Conservation (phyloP, 2,888 invertebrate genomes). For the Aproaerema taeniolella region DNA sequence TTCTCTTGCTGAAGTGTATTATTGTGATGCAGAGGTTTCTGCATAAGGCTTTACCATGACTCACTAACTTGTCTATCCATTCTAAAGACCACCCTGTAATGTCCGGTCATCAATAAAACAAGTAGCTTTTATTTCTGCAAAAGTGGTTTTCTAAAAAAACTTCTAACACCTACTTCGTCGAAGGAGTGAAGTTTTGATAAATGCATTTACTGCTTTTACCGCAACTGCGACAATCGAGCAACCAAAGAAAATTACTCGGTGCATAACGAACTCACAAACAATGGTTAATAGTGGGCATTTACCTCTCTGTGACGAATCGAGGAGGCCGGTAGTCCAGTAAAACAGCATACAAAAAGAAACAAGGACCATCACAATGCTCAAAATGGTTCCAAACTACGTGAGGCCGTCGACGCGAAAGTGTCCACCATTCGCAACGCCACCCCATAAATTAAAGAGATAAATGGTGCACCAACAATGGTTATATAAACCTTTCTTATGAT, state of each 20-base stretch:
- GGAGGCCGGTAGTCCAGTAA: slow-evolving; percentile 34
- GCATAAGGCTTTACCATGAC: too few species aligned
- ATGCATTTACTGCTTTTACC: slow-evolving; percentile 52
- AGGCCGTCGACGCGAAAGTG: slow-evolving; percentile 52
- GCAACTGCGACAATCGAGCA: slow-evolving; percentile 46
- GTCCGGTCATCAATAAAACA: slow-evolving; percentile 25
- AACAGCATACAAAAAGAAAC: slow-evolving; percentile 21
- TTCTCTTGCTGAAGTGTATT: too few species aligned
- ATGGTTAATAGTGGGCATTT: slow-evolving; percentile 44
- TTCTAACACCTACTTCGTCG: slow-evolving; percentile 51
- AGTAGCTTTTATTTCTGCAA: slow-evolving; percentile 33
- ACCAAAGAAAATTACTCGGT: slow-evolving; percentile 61
- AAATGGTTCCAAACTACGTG: slow-evolving; percentile 35
- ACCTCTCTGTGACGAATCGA: slow-evolving; percentile 56
- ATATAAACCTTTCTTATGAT: slow-evolving; percentile 70
- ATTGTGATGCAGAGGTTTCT: too few species aligned
- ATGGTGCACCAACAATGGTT: slow-evolving; percentile 69
- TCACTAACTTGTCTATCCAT: too few species aligned
- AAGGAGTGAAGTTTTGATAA: slow-evolving; percentile 40
- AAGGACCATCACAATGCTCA: slow-evolving; percentile 37
- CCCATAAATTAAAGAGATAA: slow-evolving; percentile 74
- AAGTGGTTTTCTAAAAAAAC: slow-evolving; percentile 54
- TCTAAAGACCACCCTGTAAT: slow-evolving; percentile 21
- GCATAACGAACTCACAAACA: slow-evolving; percentile 60
- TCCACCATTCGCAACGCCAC: slow-evolving; percentile 61